Conservation (phyloP, 2,888 invertebrate genomes). For the Tricholauxania praeusta region DNA sequence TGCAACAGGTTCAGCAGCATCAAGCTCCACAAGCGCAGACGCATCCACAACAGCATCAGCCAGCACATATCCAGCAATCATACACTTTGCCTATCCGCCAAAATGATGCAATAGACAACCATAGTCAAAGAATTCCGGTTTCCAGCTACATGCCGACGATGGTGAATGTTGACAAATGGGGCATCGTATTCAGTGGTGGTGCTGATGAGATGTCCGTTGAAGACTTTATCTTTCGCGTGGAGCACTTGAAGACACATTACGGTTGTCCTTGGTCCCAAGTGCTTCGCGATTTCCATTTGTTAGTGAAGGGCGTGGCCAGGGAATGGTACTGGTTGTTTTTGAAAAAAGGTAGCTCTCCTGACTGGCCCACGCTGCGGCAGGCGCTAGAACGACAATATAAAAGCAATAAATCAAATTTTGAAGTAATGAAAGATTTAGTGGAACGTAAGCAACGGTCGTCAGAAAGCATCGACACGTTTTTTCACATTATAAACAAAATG, state of each 20-base stretch:
- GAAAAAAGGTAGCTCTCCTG: background rate
- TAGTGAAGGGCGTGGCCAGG: conserved; percentile 14
- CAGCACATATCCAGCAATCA: no score
- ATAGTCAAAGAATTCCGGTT: no score
- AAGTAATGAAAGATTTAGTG: conserved; percentile 15
- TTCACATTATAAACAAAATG: conserved; percentile 1
- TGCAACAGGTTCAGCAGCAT: no score
- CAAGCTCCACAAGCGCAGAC: no score
- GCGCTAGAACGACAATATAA: conserved; percentile 8
- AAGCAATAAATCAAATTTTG: conserved; percentile 12
- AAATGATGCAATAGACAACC: no score
- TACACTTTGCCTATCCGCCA: no score
- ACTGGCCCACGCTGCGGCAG: conserved; percentile 14
- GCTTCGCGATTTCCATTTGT: conserved; percentile 22
- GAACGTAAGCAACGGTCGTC: conserved; percentile 24
- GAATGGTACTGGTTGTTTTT: conserved; percentile 34
- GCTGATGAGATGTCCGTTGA: background rate
- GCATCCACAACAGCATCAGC: no score
- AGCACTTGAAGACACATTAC: conserved; percentile 22
- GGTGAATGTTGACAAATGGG: conserved; percentile 35
- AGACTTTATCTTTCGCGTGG: conserved; percentile 34
- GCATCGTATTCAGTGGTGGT: conserved; percentile 14
- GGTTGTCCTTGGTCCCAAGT: conserved; percentile 10
- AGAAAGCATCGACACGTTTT: conserved; percentile 10
- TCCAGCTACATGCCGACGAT: background rate